Evolutionary conservation across 2,888 invertebrate genomes (phyloP).

Genomic region (Anagyrus pseudococci): DNA sequence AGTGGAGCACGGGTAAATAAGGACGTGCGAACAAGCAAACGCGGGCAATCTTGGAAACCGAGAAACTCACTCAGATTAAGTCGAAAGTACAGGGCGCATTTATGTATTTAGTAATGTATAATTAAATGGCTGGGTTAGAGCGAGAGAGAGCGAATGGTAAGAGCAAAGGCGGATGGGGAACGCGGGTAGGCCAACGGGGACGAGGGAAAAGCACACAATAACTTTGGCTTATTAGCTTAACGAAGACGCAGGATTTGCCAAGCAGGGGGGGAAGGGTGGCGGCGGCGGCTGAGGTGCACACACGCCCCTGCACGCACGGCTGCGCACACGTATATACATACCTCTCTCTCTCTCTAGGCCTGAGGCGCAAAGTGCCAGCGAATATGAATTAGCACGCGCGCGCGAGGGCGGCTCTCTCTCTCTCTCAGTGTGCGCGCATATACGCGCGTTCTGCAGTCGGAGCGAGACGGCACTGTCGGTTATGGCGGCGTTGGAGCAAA

Average conservation of each 20-base stretch:
- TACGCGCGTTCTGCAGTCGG: background rate
- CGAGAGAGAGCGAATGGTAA: no score
- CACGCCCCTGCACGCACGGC: background rate
- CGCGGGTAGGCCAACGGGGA: no score
- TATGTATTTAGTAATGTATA: background rate
- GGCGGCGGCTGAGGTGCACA: background rate
- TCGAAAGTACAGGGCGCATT: no score
- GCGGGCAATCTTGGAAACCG: background rate
- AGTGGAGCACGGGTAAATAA: background rate
- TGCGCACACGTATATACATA: slow-evolving; percentile 1
- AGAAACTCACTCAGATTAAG: background rate
- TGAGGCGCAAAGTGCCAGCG: background rate
- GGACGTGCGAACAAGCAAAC: background rate
- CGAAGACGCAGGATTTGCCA: slow-evolving; percentile 22
- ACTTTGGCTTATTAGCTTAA: slow-evolving; percentile 14
- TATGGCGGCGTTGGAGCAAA: no score
- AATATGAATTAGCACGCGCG: slow-evolving; percentile 26
- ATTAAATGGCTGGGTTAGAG: background rate
- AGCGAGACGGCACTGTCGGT: no score
- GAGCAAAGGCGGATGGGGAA: no score
- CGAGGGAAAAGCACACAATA: slow-evolving; percentile 13
- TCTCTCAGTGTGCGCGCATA: background rate
- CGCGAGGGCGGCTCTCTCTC: background rate
- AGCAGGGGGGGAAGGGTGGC: background rate
- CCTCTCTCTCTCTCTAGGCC: background rate